These are phyloP conservation scores for Apis florea DNA, from an alignment of 1,140 invertebrate genomes.

Conservation along the genomic window DNA sequence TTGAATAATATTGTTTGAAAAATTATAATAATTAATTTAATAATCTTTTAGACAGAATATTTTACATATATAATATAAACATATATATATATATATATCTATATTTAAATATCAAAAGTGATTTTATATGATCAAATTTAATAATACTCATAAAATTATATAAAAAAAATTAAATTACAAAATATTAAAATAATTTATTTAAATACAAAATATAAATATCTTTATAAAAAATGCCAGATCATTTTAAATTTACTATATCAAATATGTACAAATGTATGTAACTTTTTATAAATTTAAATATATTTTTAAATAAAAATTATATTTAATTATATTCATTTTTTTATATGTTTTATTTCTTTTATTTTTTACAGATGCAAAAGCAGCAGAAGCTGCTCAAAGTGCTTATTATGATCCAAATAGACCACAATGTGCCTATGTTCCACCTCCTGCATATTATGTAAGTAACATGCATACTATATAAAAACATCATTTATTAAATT, in stretches of 20 bases:
- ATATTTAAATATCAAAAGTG: not conserved
- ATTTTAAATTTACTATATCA: slow-evolving; percentile 55
- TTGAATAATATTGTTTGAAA: not conserved
- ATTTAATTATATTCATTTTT: not conserved
- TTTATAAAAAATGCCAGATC: slow-evolving; percentile 56
- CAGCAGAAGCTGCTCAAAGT: slow-evolving; percentile 91
- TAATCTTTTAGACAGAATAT: not conserved
- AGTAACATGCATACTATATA: too few species aligned
- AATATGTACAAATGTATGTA: slow-evolving; percentile 62
- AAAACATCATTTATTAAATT: slow-evolving; percentile 6
- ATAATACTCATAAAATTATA: not conserved
- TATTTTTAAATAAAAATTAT: not conserved
- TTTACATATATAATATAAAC: too few species aligned
- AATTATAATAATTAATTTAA: not conserved
- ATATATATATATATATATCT: not conserved
- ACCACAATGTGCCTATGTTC: slow-evolving; percentile 92
- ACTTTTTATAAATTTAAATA: not conserved
- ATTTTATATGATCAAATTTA: not conserved
- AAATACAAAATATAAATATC: slow-evolving; percentile 9
- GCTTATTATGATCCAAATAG: slow-evolving; percentile 93
- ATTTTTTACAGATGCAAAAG: slow-evolving; percentile 59
- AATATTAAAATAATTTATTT: not conserved
- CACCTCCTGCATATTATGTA: slow-evolving; percentile 91
- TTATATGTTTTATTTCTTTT: slow-evolving; percentile 15
- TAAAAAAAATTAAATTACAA: too few species aligned